These are phyloP conservation scores for Dynastes hyllus DNA, from an alignment of 2,888 invertebrate genomes.

Conservation along the genomic window DNA sequence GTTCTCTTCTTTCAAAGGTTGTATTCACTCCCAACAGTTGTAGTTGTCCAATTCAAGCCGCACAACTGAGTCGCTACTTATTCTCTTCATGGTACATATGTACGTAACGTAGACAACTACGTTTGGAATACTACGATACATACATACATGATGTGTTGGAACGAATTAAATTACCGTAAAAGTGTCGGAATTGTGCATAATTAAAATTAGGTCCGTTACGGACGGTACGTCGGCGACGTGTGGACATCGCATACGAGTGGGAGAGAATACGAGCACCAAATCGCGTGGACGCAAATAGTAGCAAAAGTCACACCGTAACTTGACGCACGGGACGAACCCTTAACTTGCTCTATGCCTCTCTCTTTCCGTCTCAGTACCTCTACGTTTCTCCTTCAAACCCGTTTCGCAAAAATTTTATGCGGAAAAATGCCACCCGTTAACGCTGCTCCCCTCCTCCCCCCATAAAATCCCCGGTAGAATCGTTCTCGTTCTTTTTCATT, in stretches of 20 bases:
- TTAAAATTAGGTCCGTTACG: constrained; percentile 32
- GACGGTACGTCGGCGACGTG: neutral
- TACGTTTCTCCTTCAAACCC: constrained; percentile 31
- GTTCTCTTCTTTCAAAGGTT: too few relatives aligned
- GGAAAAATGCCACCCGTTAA: too few relatives aligned
- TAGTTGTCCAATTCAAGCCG: too few relatives aligned
- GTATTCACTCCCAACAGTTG: too few relatives aligned
- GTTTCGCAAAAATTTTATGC: too few relatives aligned
- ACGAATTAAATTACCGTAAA: constrained; percentile 27
- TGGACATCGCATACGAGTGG: neutral
- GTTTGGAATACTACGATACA: neutral
- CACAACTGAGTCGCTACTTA: too few relatives aligned
- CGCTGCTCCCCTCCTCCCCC: constrained; percentile 33
- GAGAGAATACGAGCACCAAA: neutral
- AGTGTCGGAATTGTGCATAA: constrained; percentile 32
- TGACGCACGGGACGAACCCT: constrained; percentile 3
- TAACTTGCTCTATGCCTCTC: neutral
- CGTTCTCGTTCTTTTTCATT: too few relatives aligned
- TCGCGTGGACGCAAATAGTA: too few relatives aligned
- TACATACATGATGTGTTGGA: neutral
- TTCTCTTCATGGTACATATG: neutral
- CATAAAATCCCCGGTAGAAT: neutral
- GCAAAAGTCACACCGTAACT: neutral
- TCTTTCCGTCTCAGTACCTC: neutral
- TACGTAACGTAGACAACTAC: neutral